phyloP scores from a whole-genome alignment of 1,140 invertebrate genomes.

The Pseudomyrmex dendroicus region DNA sequence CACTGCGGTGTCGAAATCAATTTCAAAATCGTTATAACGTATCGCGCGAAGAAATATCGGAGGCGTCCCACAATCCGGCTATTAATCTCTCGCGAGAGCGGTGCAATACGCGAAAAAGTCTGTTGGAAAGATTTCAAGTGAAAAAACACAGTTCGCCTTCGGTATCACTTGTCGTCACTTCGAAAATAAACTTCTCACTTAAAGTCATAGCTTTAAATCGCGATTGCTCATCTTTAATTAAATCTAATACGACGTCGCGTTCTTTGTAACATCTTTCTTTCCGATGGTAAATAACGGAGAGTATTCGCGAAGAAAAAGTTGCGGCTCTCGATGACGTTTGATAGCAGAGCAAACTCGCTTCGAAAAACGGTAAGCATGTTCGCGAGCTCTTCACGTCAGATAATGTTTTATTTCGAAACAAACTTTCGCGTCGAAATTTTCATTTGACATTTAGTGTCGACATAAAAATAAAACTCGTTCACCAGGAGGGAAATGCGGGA shows the following conservation, averaged over 20 bases:
- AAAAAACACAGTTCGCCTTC: constrained; percentile 10
- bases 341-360: constrained; percentile 19
- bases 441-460: constrained; percentile 59
- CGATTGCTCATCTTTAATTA: no score
- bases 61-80: constrained; percentile 1
- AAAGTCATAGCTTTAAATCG: background rate
- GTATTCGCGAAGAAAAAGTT: constrained; percentile 6
- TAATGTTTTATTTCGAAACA: constrained; percentile 60
- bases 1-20: constrained; percentile 54
- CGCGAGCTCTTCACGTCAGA: constrained; percentile 56
- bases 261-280: no score
- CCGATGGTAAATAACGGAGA: background rate
- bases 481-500: constrained; percentile 27
- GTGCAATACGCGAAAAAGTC: constrained; percentile 4
- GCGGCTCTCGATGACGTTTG: constrained; percentile 7
- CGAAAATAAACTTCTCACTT: background rate
- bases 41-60: constrained; percentile 38
- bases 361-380: constrained; percentile 42
- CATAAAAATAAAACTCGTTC: constrained; percentile 56
- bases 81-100: constrained; percentile 46
- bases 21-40: constrained; percentile 55
- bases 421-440: constrained; percentile 53
- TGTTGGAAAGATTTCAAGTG: constrained; percentile 8
- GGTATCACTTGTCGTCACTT: background rate
- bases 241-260: no score